These are phyloP conservation scores for Maccullochella peelii DNA, from an alignment of 2,113 vertebrate genomes.

Conservation along the genomic window DNA sequence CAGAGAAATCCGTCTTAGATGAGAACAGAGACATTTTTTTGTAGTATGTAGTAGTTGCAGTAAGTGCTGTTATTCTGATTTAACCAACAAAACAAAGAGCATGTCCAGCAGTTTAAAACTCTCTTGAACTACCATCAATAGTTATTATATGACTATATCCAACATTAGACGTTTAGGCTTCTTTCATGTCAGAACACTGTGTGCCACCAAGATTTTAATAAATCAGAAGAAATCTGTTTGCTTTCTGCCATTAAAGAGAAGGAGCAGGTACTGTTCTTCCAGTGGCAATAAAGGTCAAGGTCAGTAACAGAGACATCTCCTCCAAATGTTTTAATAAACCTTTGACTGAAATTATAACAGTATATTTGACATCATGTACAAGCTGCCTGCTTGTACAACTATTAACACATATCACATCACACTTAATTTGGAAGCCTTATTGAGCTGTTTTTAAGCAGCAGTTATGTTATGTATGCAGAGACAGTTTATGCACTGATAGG, in stretches of 20 bases:
- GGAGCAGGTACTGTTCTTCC: not conserved
- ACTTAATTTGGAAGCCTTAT: not conserved
- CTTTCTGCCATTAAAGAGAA: slow-evolving; percentile 2
- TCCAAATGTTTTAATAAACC: not conserved
- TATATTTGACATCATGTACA: not conserved
- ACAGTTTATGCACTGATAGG: not conserved
- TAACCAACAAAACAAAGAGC: not conserved
- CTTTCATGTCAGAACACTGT: not conserved
- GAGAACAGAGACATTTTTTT: not conserved
- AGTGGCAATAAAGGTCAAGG: not conserved
- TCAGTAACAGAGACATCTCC: not conserved
- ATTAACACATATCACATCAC: not conserved
- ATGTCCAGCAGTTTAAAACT: too few relatives aligned
- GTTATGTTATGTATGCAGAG: too few relatives aligned
- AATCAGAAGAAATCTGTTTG: not conserved
- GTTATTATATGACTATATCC: not conserved
- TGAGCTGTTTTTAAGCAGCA: not conserved
- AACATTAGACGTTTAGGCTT: not conserved
- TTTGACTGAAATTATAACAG: not conserved
- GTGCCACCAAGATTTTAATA: not conserved
- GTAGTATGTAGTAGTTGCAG: too few relatives aligned
- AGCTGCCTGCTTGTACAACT: not conserved
- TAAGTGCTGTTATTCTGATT: not conserved
- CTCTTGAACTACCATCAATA: not conserved
- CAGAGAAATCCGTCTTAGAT: slow-evolving; percentile 7